A percentile compares a stretch with the other conserved stretches of the same genome.
Evolutionary conservation across 2,888 invertebrate genomes (phyloP).

Genomic region (Stratiomys singularior): DNA sequence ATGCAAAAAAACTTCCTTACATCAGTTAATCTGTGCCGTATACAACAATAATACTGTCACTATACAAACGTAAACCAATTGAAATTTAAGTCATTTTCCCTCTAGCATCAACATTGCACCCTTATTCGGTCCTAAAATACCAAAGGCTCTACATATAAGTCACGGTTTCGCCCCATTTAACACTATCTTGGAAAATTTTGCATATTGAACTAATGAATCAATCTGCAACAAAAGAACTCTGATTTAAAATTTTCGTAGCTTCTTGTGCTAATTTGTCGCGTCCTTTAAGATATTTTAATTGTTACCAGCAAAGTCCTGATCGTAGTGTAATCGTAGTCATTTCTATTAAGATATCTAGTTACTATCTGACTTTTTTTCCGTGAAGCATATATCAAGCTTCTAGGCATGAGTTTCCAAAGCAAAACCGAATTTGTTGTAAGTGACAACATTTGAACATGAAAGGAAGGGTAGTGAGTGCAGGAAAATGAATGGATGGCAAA

Average conservation of each 20-base stretch:
- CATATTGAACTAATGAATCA: slow-evolving; percentile 29
- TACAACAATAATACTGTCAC: neutral
- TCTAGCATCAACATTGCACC: neutral
- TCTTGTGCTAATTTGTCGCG: neutral
- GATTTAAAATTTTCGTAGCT: neutral
- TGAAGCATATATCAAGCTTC: neutral
- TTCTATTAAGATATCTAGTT: slow-evolving; percentile 30
- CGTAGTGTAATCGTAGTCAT: neutral
- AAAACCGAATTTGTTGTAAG: slow-evolving; percentile 43
- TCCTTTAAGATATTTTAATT: neutral
- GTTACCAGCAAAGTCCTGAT: neutral
- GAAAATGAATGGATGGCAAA: slow-evolving; percentile 31
- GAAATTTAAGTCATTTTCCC: neutral
- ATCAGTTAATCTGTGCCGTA: neutral
- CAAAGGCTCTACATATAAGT: slow-evolving; percentile 1
- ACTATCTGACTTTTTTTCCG: neutral
- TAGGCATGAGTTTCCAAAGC: slow-evolving; percentile 36
- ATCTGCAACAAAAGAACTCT: neutral
- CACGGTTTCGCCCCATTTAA: neutral
- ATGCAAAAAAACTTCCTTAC: too few relatives aligned
- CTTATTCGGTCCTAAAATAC: neutral
- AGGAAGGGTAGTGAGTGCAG: slow-evolving; percentile 30
- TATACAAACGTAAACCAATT: neutral
- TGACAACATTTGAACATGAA: slow-evolving; percentile 31
- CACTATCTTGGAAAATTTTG: slow-evolving; percentile 10